Conservation (phyloP, 53 echinoderm and acorn worm genomes). For the Hippasteria phrygiana region DNA sequence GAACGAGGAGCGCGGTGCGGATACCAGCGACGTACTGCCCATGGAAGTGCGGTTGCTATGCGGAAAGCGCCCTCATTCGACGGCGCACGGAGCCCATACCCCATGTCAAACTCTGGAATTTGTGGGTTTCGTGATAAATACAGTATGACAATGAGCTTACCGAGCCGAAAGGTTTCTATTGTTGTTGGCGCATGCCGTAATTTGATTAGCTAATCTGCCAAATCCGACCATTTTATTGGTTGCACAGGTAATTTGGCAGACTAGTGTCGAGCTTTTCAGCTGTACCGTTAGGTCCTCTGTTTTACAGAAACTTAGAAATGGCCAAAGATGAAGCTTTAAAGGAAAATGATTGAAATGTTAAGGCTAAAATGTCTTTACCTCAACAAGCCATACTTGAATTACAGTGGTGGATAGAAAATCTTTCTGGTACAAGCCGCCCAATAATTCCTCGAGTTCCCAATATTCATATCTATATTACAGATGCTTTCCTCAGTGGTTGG, state of each 20-base stretch:
- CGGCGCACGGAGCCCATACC: too few species aligned
- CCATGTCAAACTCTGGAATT: too few species aligned
- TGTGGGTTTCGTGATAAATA: too few species aligned
- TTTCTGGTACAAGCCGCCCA: not conserved
- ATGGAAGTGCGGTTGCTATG: too few species aligned
- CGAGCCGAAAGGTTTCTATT: too few species aligned
- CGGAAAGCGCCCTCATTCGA: too few species aligned
- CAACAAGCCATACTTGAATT: not conserved
- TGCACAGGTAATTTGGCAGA: constrained; percentile 18
- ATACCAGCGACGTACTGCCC: too few species aligned
- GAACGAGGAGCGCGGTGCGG: too few species aligned
- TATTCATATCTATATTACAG: not conserved
- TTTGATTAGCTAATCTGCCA: too few species aligned
- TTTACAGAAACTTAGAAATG: constrained; percentile 12
- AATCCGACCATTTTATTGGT: too few species aligned
- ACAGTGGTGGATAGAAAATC: not conserved
- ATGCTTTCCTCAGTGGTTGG: constrained; percentile 27
- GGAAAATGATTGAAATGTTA: not conserved
- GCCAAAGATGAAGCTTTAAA: not conserved
- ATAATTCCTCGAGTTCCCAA: not conserved
- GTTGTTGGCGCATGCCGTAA: too few species aligned
- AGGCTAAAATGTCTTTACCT: constrained; percentile 8
- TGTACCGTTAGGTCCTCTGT: constrained; percentile 16
- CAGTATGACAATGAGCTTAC: too few species aligned
- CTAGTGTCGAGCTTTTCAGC: constrained; percentile 1